Base-by-base conservation (phyloP, 2,888 invertebrate genomes). In the Pristionchus exspectatus region DNA sequence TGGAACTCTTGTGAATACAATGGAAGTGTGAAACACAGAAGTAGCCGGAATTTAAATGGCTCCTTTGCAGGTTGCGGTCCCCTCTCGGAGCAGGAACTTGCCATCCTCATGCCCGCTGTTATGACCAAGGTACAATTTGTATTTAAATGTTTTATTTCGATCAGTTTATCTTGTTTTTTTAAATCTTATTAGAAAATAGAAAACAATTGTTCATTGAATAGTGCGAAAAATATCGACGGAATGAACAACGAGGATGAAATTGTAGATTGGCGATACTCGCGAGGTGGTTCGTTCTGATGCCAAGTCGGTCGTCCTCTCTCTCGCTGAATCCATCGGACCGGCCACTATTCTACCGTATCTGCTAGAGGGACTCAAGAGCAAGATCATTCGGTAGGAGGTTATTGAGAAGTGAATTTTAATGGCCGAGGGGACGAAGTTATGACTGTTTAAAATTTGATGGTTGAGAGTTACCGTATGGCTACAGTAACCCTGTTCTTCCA, bases 341-440 rank as follows among this genome's bases (percentile, higher is more conserved):
- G 12, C 27, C 16, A 50, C 10, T 4, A 16, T 74, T 4, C 72
- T 87, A 54, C 72, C 87, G 27, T 87, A 72, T 21, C 74, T 87
- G 24, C 38, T 38, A 0, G 87, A 87, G 69, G 33, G 72, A 21
- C 87, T 87, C 38, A 87, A 14, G 74, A 56, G 54, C n/a, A 87
- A 87, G 74, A 74, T 50, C 50, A 54, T 87, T 18, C 87, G 87
- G 87, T 87, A 74, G 38, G 83, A n/a, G 24, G 63, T 3, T 50
- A 50, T 50, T 50, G 44, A 81, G 44, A 18, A 81, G 16, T 81
- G 44, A 81, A 10, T 50, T 50, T 50, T 50, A 10, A 12, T 50
- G 12, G 9, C 3, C 44, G 9, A 44, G 9, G 12, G 44, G 44
- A 50, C 44, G 12, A 50, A 50, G 44, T 50, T 50, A 9, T 50